phyloP scores from a whole-genome alignment of 2,888 invertebrate species.

The Folsomia candida region DNA sequence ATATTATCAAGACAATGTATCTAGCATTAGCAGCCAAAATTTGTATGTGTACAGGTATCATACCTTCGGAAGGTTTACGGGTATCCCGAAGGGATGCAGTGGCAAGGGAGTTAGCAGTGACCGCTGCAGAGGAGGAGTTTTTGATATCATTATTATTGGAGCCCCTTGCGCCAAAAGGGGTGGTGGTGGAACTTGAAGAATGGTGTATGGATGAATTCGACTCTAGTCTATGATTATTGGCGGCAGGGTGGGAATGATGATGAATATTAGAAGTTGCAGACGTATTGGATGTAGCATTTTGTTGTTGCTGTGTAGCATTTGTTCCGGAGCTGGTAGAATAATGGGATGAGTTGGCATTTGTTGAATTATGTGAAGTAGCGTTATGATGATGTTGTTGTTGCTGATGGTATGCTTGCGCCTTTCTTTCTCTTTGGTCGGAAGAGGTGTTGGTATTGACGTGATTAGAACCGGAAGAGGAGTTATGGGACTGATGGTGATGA shows the following conservation, averaged over 20 bases:
- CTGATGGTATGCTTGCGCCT: constrained; percentile 29
- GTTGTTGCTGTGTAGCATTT: constrained; percentile 26
- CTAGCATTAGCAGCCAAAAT: too few relatives aligned
- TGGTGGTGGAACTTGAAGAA: constrained; percentile 1
- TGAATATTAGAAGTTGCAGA: constrained; percentile 26
- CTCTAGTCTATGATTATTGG: constrained; percentile 24
- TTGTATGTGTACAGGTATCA: too few relatives aligned
- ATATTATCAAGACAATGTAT: background rate
- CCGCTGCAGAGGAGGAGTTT: constrained; percentile 21
- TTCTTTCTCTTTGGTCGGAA: constrained; percentile 31
- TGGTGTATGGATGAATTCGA: constrained; percentile 25
- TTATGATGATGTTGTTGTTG: constrained; percentile 28
- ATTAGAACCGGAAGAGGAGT: constrained; percentile 30
- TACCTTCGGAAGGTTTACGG: constrained; percentile 48
- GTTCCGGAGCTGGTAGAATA: constrained; percentile 20
- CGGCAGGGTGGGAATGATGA: constrained; percentile 37
- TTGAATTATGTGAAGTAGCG: constrained; percentile 2
- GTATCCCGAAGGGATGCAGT: constrained; percentile 40
- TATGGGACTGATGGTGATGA: constrained; percentile 30
- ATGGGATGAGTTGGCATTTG: background rate
- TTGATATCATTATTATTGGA: constrained; percentile 28
- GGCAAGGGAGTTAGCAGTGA: constrained; percentile 13
- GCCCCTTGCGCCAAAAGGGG: constrained; percentile 11
- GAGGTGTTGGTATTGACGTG: constrained; percentile 24
- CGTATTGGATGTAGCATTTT: constrained; percentile 8